phyloP scores from a whole-genome alignment of 2,113 vertebrate species.

The Polyodon spathula region DNA sequence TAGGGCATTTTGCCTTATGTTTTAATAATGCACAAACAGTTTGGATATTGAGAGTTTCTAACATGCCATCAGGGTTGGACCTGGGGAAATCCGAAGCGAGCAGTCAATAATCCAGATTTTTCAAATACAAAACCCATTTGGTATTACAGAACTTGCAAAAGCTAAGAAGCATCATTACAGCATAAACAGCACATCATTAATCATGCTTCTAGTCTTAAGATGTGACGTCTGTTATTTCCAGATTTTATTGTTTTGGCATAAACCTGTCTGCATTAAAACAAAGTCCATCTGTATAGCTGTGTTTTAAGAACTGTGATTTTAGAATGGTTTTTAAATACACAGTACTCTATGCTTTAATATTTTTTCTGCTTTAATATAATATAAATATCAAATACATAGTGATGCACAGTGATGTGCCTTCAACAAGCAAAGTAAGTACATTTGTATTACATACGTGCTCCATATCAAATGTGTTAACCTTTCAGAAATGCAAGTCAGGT shows the following conservation, averaged over 20 bases:
- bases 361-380: too few species aligned
- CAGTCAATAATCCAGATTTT: constrained; percentile 54
- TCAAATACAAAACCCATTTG: constrained; percentile 40
- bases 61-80: constrained; percentile 28
- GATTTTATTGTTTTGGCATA: constrained; percentile 15
- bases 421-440: too few species aligned
- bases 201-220: constrained; percentile 27
- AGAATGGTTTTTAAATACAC: too few species aligned
- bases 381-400: too few species aligned
- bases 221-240: neutral
- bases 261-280: constrained; percentile 16
- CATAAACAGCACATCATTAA: constrained; percentile 34
- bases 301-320: constrained; percentile 6
- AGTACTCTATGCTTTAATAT: too few species aligned
- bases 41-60: constrained; percentile 18
- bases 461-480: too few species aligned
- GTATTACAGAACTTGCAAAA: constrained; percentile 36
- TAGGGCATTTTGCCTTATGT: constrained; percentile 39
- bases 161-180: constrained; percentile 43
- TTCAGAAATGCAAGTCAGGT: too few species aligned
- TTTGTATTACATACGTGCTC: too few species aligned
- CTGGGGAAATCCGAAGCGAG: constrained; percentile 48
- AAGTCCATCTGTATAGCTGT: constrained; percentile 21
- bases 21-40: constrained; percentile 28
- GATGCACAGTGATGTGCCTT: too few species aligned